Base-by-base conservation (phyloP, 2,797 vertebrate species). In the Thalassophryne amazonica region DNA sequence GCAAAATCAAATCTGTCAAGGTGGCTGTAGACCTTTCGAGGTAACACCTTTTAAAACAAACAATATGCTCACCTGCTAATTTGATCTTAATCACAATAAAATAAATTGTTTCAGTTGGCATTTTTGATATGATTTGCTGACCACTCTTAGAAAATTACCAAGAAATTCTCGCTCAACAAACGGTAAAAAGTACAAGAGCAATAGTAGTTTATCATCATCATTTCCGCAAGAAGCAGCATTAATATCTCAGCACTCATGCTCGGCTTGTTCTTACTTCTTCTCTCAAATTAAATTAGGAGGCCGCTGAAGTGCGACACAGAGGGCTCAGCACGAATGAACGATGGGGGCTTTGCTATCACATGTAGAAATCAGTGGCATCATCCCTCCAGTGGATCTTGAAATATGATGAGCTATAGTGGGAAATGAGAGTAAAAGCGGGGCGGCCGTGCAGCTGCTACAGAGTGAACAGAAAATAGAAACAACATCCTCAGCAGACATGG, bases 211-310 rank as follows among this genome's bases (percentile, higher is more conserved):
- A 72, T 85, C 82, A 76, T 84, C 65, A 76, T 71, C 53, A 62
- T 77, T 73, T 80, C 32, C 42, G 60, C 43, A 58, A 65, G 73
- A 64, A 62, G 57, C 54, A 15, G 56, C 69, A 81, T 85, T 80
- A 85, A 84, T 76, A 84, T 75, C 71, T 63, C 60, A 69, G 60
- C 73, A 54, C 66, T 72, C 64, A 45, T 11, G 54, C 67, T 69
- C 58, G 2, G 16, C 57, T 70, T 36, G 38, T 67, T 79, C 70
- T 67, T 64, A 71, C 68, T 69, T 73, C 74, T 65, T 53, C 52
- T 47, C 71, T 39, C 53, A 71, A 83, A 85, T 83, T 68, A 75
- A 84, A 84, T 85, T 81, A 86, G 80, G 70, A 49, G 70, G 39
- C 69, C 38, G 53, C 57, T 73, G 72, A 75, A 81, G 77, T 68